Conservation (phyloP, 2,113 vertebrate genomes). For the Crotalus helleri region DNA sequence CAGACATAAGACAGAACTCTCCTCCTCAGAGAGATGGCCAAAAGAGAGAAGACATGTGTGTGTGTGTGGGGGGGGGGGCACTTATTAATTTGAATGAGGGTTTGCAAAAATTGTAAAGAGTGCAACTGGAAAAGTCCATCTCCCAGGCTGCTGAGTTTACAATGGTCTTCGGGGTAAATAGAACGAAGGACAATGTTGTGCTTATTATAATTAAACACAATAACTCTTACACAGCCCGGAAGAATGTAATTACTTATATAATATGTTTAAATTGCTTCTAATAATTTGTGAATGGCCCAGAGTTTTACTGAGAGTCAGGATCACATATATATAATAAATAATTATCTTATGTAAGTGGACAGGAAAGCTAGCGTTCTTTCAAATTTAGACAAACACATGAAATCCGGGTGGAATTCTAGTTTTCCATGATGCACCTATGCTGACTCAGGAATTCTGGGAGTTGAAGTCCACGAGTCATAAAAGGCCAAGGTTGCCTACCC, state of each 20-base stretch:
- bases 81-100: not conserved
- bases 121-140: not conserved
- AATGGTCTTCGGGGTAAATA: not conserved
- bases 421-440: not conserved
- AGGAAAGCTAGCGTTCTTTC: not conserved
- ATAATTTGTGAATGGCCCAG: not conserved
- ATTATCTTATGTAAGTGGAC: not conserved
- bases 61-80: not conserved
- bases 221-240: not conserved
- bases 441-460: no score
- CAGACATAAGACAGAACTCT: not conserved
- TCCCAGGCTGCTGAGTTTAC: not conserved
- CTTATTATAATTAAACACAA: not conserved
- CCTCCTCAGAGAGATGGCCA: not conserved
- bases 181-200: not conserved
- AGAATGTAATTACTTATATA: not conserved
- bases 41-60: not conserved
- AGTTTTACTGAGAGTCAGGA: not conserved
- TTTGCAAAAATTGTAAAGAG: not conserved
- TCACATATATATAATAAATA: not conserved
- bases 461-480: no score
- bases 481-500: no score
- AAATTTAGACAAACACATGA: not conserved
- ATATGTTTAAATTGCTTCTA: not conserved
- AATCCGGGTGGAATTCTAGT: not conserved